Base-by-base conservation (phyloP, 2,888 invertebrate genomes). In the Nephrotoma flavescens region DNA sequence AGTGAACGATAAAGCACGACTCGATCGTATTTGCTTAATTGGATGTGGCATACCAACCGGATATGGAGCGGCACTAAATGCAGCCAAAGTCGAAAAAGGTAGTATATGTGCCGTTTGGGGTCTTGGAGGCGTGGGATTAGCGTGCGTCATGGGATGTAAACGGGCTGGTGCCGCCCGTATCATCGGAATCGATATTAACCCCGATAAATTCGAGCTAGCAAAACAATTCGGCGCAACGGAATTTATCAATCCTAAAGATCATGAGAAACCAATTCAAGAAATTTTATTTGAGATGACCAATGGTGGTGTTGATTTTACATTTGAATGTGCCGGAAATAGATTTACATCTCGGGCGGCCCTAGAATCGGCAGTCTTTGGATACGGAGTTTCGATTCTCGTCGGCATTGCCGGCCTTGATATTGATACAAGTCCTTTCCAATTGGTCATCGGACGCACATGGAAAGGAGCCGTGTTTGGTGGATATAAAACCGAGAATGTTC, bases 391-490 rank as follows among this genome's bases (percentile, higher is more conserved):
- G 0, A 96, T 97, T 0, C 97, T 99, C 89, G 97, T 99, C 88
- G 99, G 99, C 45, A 99, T 99, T 0, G 99, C 99, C 15, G 71
- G 99, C 0, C 96, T 98, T 90, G 99, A 99, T 92, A 99, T 99
- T 88, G 95, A 96, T 88, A 99, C 99, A 6, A 94, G 97, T 15
- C 99, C 99, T 57, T 99, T 99, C 93, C 99, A 99, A 91, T 93
- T 99, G 87, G 98, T 99, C 15, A 99, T 99, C 5, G 99, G 99
- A 2, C 94, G 99, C 84, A 96, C 96, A 0, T 99, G 99, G 99
- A 97, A 96, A 91, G 98, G 98, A 88, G 96, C 96, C 44, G 97
- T 97, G 87, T 98, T 98, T 89, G 98, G 98, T 89, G 98, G 97
- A 90, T 99, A 97, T 96, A 99, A 99, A 92, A 98, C 98, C 89